Base-by-base conservation (phyloP, 2,797 vertebrate genomes). In the Arnoldichthys spilopterus region DNA sequence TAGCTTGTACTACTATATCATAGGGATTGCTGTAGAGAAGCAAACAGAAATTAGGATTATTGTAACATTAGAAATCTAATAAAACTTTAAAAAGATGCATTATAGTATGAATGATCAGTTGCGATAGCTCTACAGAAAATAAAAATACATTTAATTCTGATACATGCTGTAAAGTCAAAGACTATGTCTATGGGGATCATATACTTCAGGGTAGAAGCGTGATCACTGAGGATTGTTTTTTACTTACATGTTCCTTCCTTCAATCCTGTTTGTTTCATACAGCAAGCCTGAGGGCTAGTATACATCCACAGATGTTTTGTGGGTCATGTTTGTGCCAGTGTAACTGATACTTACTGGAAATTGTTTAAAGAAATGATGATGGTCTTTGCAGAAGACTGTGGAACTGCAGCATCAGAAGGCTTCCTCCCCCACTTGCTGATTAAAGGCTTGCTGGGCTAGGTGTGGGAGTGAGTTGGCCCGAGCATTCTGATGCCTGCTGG, bases 361-460 rank as follows among this genome's bases (percentile, higher is more conserved):
- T 11, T 37, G 32, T 66, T 43, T 43, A 43, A 66, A 66, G 37
- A 62, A 62, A 32, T 62, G 59, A 40, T 66, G 62, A 40, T 22
- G 62, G 37, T 43, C 12, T 40, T 66, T 43, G 34, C 37, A 40
- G 37, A 43, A 43, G 62, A 40, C 20, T 66, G 34, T 66, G 62
- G 62, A 66, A 24, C 34, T 66, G 62, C n/a, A 22, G n/a, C 62
- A 40, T 66, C 62, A 40, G 34, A 40, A 66, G 62, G 3, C 37
- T 43, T 66, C 34, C 62, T 66, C 62, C 34, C n/a, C 62, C 37
- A n/a, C 32, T 43, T 22, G 62, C 62, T 66, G 62, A 66, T 66
- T 66, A 66, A 66, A 66, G 62, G 11, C 20, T 43, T 32, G 59
- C 59, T 62, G 32, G 37, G 34, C 32, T 22, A 66, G 34, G 34